These are phyloP conservation scores for Chiridota heheva DNA, from an alignment of 35 echinoderm and acorn worm genomes.

Conservation along the genomic window DNA sequence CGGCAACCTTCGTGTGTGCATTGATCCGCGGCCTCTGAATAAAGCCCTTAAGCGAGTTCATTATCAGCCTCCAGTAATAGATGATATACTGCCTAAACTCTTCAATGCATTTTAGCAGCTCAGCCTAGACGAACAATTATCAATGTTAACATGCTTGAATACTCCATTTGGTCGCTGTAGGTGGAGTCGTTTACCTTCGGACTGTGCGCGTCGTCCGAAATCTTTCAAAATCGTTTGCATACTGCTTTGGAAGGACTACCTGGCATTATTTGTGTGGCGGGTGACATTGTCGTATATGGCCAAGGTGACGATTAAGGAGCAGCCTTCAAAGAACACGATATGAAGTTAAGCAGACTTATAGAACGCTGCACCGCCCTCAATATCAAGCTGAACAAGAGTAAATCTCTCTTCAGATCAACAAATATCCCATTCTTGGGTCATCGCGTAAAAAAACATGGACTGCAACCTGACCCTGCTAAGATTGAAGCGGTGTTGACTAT, in stretches of 20 bases:
- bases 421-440: slow-evolving; percentile 25
- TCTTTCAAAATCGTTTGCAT: slow-evolving; percentile 24
- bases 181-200: slow-evolving; percentile 62
- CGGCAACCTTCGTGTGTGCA: slow-evolving; percentile 27
- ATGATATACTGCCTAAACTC: slow-evolving; percentile 28
- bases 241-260: slow-evolving; percentile 28
- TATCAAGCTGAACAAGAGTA: slow-evolving; percentile 20
- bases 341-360: neutral
- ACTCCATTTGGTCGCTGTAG: slow-evolving; percentile 54
- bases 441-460: neutral
- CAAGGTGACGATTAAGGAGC: slow-evolving; percentile 2
- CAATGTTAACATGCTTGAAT: slow-evolving; percentile 61
- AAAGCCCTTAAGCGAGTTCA: slow-evolving; percentile 40
- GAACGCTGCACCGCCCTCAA: neutral
- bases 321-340: slow-evolving; percentile 23
- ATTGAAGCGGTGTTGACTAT: slow-evolving; percentile 35
- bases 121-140: slow-evolving; percentile 51
- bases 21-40: slow-evolving; percentile 44
- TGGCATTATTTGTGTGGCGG: slow-evolving; percentile 17
- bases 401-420: slow-evolving; percentile 6
- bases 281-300: slow-evolving; percentile 42
- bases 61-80: slow-evolving; percentile 33
- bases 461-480: no score
- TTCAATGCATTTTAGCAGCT: slow-evolving; percentile 37
- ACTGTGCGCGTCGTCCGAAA: slow-evolving; percentile 27